Conservation (phyloP, 2,113 vertebrate genomes). For the Dipodomys spectabilis region DNA sequence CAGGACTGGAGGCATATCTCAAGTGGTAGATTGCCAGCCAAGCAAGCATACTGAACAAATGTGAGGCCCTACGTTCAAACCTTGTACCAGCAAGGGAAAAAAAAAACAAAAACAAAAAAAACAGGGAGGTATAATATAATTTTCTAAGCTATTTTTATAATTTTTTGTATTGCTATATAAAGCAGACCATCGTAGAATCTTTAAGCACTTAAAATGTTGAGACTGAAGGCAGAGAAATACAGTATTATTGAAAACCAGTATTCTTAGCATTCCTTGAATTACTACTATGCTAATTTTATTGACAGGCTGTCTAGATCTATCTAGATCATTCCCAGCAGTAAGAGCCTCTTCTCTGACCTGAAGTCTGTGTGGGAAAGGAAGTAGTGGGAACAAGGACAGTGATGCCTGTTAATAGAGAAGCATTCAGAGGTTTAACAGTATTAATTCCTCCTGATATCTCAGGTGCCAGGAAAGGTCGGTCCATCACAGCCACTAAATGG, state of each 20-base stretch:
- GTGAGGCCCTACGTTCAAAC: no score
- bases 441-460: neutral
- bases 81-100: neutral
- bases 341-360: neutral
- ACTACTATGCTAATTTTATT: conserved; percentile 13
- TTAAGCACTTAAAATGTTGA: conserved; percentile 15
- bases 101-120: no score
- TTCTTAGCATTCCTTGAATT: conserved; percentile 27
- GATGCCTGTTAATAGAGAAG: neutral
- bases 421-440: neutral
- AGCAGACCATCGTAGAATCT: neutral
- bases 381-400: neutral
- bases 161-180: neutral
- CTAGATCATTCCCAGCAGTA: neutral
- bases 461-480: neutral
- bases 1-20: no score
- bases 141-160: neutral
- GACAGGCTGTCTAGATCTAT: neutral
- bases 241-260: conserved; percentile 25
- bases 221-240: neutral
- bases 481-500: neutral
- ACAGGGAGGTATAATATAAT: neutral
- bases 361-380: neutral
- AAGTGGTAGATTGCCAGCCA: no score
- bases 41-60: no score